Evolutionary conservation across 2,888 invertebrate species (phyloP).

Genomic region (Cheilosia soror): DNA sequence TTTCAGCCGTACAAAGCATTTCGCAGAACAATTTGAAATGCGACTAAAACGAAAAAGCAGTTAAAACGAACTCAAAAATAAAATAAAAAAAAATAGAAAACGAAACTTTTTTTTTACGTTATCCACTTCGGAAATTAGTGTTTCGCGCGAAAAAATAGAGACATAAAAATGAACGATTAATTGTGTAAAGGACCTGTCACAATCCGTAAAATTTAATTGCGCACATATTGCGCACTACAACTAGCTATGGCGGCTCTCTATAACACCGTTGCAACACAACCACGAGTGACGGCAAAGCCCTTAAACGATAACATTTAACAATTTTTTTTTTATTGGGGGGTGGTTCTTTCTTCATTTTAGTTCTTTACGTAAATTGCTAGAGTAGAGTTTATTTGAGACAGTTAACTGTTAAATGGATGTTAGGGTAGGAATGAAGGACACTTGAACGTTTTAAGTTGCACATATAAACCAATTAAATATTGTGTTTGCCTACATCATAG

Average conservation of each 20-base stretch:
- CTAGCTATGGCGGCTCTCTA: background rate
- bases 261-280: conserved; percentile 44
- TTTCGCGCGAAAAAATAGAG: conserved; percentile 73
- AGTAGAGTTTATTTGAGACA: conserved; percentile 56
- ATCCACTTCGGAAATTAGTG: conserved; percentile 72
- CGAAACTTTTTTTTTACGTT: conserved; percentile 13
- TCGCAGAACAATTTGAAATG: conserved; percentile 63
- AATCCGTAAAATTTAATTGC: conserved; percentile 74
- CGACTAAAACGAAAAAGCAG: conserved; percentile 37
- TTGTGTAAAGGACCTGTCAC: conserved; percentile 72
- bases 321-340: conserved; percentile 48
- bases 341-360: conserved; percentile 14
- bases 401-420: conserved; percentile 34
- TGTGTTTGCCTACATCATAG: conserved; percentile 20
- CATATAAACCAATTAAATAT: conserved; percentile 49
- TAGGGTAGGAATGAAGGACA: conserved; percentile 34
- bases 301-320: conserved; percentile 67
- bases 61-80: conserved; percentile 47
- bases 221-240: conserved; percentile 62
- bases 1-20: conserved; percentile 52
- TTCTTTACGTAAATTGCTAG: conserved; percentile 51
- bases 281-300: conserved; percentile 46
- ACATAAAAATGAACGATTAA: conserved; percentile 72
- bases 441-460: conserved; percentile 52
- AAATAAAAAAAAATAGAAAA: conserved; percentile 14